A percentile compares a stretch with the other conserved stretches of the same genome.
phyloP scores from a whole-genome alignment of 2,113 vertebrate genomes.

The Phoxinus phoxinus region DNA sequence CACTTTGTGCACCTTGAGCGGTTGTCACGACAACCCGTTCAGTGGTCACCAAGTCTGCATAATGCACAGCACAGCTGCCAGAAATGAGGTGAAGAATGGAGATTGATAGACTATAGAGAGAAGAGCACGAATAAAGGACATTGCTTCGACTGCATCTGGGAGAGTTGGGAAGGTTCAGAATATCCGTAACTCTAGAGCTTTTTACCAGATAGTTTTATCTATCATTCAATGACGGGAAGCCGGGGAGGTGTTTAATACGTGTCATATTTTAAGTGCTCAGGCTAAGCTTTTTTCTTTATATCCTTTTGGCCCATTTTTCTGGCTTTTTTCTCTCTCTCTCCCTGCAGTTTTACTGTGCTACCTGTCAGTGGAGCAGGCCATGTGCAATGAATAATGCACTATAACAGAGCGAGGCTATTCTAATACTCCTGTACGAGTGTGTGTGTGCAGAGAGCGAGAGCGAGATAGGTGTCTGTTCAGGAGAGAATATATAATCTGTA shows the following conservation, averaged over 20 bases:
- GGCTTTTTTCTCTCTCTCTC: constrained; percentile 9
- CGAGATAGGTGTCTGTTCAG: neutral
- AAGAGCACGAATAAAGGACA: constrained; percentile 3
- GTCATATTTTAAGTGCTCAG: neutral
- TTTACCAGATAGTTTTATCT: neutral
- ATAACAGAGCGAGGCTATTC: constrained; percentile 33
- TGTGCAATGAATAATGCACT: constrained; percentile 43
- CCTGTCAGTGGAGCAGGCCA: neutral
- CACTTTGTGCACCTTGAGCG: constrained; percentile 25
- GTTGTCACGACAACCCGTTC: constrained; percentile 41
- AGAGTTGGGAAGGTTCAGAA: neutral
- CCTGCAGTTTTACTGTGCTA: neutral
- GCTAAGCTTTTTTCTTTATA: neutral
- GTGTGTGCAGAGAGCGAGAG: neutral
- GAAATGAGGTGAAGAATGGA: constrained; percentile 13
- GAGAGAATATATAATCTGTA: constrained; percentile 33
- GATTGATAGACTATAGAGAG: constrained; percentile 15
- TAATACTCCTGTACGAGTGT: constrained; percentile 30
- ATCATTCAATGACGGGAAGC: constrained; percentile 20
- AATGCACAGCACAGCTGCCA: neutral
- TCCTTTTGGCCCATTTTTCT: constrained; percentile 18
- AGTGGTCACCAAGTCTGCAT: constrained; percentile 30
- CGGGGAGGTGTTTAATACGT: neutral
- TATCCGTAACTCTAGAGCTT: constrained; percentile 23
- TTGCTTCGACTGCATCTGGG: neutral